Base-by-base conservation (phyloP, 2,113 vertebrate genomes). In the Etia nguti region DNA sequence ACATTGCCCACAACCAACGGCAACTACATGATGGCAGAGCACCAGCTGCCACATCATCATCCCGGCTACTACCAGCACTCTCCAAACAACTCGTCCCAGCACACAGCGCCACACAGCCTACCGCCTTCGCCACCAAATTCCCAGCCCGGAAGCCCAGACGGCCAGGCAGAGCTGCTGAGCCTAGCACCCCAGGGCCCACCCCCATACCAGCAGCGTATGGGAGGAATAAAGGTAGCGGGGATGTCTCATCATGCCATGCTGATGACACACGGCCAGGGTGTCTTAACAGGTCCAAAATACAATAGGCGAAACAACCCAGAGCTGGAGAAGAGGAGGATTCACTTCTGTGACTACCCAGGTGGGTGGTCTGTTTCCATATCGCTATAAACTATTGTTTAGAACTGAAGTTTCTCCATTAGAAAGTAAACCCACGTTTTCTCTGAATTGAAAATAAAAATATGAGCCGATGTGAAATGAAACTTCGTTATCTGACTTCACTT, bases 51-150 rank as follows among this genome's bases (percentile, higher is more conserved):
- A 0, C 60, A 68, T 8, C 79, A 95, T 10, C 43, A 95, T 34
- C 59, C 93, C 18, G 81, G 96, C 2, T 96, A 96, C 93, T 84
- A 97, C 97, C 86, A 97, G 60, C 79, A 96, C 93, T 20, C 97
- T 92, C 3, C 97, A 89, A 0, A 95, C 96, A 8, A 93, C 54
- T 24, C 94, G 0, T 7, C 93, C 26, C 77, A 92, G 92, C 94
- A 85, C 57, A 89, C 97, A 0, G 96, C 95, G 73, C 62, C 96
- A 4, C 96, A 98, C 86, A 97, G 95, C 79, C 95, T 98, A 87
- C 98, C 98, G 1, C 98, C 98, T 0, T 98, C 98, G 0, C 98
- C 98, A 0, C 98, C 98, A 10, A 98, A 98, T 96, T 99, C 98
- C 0, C 98, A 98, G 93, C 98, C 98, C 0, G 97, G 97, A 13